phyloP scores from a whole-genome alignment of 2,797 vertebrate genomes.

The Dermochelys coriacea region DNA sequence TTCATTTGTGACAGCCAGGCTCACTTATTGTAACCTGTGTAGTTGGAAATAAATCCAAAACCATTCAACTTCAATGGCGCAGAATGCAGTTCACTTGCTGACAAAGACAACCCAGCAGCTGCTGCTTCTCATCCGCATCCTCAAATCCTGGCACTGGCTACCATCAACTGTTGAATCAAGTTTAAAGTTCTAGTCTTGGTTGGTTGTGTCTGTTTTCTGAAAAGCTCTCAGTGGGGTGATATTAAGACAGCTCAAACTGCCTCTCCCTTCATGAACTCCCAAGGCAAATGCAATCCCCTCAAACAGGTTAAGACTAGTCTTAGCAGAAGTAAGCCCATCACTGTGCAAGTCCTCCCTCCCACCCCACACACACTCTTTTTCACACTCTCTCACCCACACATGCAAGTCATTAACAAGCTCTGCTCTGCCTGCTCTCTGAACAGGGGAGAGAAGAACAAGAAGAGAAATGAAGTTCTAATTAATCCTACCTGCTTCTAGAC shows the following conservation, averaged over 20 bases:
- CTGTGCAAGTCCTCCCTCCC: not conserved
- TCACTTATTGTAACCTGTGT: not conserved
- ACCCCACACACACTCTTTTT: not conserved
- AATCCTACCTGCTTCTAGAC: slow-evolving; percentile 74
- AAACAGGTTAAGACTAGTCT: not conserved
- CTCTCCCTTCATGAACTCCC: not conserved
- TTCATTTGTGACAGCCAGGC: not conserved
- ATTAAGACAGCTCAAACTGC: not conserved
- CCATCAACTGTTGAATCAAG: not conserved
- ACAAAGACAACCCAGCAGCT: not conserved
- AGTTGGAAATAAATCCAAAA: slow-evolving; percentile 17
- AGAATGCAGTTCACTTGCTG: not conserved
- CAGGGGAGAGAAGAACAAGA: not conserved
- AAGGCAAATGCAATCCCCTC: not conserved
- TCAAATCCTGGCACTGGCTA: not conserved
- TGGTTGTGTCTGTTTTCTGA: not conserved
- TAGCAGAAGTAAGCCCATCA: slow-evolving; percentile 18
- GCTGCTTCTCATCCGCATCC: not conserved
- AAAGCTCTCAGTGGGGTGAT: not conserved
- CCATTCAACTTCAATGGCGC: not conserved
- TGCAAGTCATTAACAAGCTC: not conserved
- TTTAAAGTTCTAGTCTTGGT: not conserved
- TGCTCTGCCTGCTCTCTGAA: not conserved
- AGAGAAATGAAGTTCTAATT: slow-evolving; percentile 12
- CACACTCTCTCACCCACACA: not conserved